Evolutionary conservation across 2,797 vertebrate species (phyloP), one percentile per base, ranked within the genome.

Genomic region (Rallus crepitans): DNA sequence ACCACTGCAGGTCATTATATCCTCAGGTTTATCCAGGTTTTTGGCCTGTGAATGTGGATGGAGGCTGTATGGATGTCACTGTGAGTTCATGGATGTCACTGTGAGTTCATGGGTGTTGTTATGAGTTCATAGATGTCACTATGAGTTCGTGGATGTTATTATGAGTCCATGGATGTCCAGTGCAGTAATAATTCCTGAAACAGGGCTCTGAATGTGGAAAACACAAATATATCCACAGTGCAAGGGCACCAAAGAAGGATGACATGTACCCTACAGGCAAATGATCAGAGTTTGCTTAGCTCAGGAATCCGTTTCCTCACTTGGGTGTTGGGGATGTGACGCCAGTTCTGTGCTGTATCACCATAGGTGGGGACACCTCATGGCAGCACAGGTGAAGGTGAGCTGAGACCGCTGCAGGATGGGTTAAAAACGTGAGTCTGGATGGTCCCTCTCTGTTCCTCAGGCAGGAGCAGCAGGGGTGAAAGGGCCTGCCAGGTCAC

Each of bases 201-300:
- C 5, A 6, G 5, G 28, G 21, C 28, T 48, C 28, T 13, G 25
- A 61, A 21, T 27, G 27, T 28, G 45, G 61, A 52, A 63, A 73
- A 68, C 24, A 60, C 31, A 12, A 37, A n/a, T 11, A 16, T 3
- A 11, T 19, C 6, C 4, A 0, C 18, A 35, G 21, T 0, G 0
- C 40, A 30, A 68, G 35, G n/a, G 25, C 35, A 28, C 23, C 0
- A 2, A 42, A 55, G 53, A 39, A 73, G 27, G 27, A 28, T n/a
- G 39, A 14, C 1, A 0, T 18, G 27, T 40, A 4, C n/a, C 28
- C 37, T 9, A 12, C 11, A 8, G 37, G n/a, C 25, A n/a, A 28
- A 53, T 30, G 47, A 39, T n/a, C 35, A 25, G n/a, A 21, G 15
- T 57, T 73, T 45, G 12, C n/a, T 69, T 37, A 35, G 56, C 39